Evolutionary conservation across 2,113 vertebrate species (phyloP), one percentile per base, ranked within the genome.

Genomic region (Cephalopterus ornatus): DNA sequence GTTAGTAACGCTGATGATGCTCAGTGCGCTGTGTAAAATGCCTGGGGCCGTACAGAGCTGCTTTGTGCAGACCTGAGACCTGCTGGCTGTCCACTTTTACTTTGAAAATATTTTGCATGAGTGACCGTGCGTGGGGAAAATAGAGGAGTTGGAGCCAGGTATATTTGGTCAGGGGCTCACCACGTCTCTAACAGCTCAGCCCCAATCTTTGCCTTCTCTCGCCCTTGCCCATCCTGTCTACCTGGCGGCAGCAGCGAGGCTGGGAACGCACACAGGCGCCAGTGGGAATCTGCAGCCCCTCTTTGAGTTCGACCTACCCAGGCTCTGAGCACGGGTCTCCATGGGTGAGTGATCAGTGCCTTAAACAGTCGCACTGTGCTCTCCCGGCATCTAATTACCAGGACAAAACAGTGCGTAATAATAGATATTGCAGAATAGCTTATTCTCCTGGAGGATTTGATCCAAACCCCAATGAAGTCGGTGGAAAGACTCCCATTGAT

Each of bases 401-500:
- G 90, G 73, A 96, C 96, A 97, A 97, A 97, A 96, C 83, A 4
- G 55, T 89, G 92, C 0, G 3, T 85, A 55, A 94, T 94, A 96
- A 96, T 97, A 62, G 95, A 84, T 95, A 92, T 94, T 73, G 83
- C 90, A 96, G 88, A 96, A 96, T 92, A 62, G 93, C 86, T 96
- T 91, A 96, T 93, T 97, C 95, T 95, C 53, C 81, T 87, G 46
- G 50, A 91, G 79, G 80, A 94, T 96, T 96, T 96, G 83, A 87
- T 96, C 93, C 91, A 59, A 94, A 76, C 81, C 66, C 58, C 96
- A 76, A 93, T 97, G 95, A 96, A 96, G 94, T 96, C 7, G 6
- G 83, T 85, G 91, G 95, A 95, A 94, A 93, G 96, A 93, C 88
- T 95, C 53, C 56, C 91, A 94, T 82, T 96, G 95, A 93, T 95